Conservation (phyloP, 2,797 vertebrate genomes). For the Mormyrops boulengeri region DNA sequence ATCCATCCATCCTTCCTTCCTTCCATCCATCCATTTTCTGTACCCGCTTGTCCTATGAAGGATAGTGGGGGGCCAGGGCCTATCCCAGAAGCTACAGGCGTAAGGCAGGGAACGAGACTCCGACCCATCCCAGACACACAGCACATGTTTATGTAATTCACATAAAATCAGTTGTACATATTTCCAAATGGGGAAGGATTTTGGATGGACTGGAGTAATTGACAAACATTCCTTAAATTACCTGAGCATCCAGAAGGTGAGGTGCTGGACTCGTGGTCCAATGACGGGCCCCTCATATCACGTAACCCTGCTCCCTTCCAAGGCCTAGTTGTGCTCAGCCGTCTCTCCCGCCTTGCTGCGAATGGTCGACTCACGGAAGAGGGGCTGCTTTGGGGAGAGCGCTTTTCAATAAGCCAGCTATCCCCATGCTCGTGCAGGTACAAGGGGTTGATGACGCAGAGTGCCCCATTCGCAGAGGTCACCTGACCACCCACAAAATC, state of each 20-base stretch:
- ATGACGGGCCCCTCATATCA: constrained; percentile 46
- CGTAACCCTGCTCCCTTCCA: constrained; percentile 67
- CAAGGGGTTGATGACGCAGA: constrained; percentile 75
- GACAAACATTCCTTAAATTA: constrained; percentile 21
- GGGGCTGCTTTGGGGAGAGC: background rate
- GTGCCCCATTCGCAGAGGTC: constrained; percentile 56
- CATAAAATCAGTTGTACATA: background rate
- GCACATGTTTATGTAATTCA: background rate
- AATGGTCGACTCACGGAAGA: constrained; percentile 21
- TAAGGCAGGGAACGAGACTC: background rate
- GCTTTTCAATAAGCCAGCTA: constrained; percentile 55
- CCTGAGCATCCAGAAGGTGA: constrained; percentile 29
- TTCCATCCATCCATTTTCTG: background rate
- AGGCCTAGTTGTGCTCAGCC: constrained; percentile 56
- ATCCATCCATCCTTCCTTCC: background rate
- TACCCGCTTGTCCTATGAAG: background rate
- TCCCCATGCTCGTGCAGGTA: constrained; percentile 71
- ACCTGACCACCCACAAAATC: constrained; percentile 37
- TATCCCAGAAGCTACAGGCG: background rate
- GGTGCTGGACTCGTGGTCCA: constrained; percentile 39
- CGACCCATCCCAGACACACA: background rate
- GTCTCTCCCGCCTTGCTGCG: constrained; percentile 48
- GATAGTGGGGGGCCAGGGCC: background rate
- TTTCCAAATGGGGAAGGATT: background rate
- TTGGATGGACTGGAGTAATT: background rate